These are phyloP conservation scores for Eidolon helvum DNA, from an alignment of 2,113 vertebrate genomes.

Conservation along the genomic window DNA sequence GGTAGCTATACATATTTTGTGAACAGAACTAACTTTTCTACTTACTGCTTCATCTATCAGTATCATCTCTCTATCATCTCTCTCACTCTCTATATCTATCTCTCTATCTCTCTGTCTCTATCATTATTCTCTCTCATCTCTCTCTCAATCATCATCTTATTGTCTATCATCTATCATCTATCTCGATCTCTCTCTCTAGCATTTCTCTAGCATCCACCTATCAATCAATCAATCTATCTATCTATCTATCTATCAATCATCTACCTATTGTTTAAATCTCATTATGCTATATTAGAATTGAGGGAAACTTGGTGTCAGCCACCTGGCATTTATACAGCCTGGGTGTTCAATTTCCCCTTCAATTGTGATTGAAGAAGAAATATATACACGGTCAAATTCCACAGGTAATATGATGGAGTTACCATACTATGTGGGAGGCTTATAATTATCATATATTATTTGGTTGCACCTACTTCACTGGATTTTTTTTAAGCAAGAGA, in stretches of 20 bases:
- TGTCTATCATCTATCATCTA: background rate
- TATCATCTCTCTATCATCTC: background rate
- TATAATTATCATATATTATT: background rate
- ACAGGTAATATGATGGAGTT: background rate
- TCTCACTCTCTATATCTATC: background rate
- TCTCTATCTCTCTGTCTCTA: background rate
- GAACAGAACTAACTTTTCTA: background rate
- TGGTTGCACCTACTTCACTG: fast-evolving
- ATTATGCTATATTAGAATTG: background rate
- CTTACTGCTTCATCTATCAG: background rate
- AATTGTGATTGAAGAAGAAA: background rate
- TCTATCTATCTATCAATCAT: background rate
- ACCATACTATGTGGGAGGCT: background rate
- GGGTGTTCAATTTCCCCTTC: background rate
- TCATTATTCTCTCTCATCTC: background rate
- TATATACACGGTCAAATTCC: background rate
- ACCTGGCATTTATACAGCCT: background rate
- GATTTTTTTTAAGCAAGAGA: background rate
- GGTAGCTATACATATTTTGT: background rate
- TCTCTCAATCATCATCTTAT: background rate
- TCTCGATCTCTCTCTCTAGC: background rate
- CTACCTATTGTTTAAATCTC: background rate
- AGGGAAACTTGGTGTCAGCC: background rate
- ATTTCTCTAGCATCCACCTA: background rate
- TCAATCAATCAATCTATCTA: background rate